Conservation (phyloP, 1,140 invertebrate genomes). For the Aphelenchoides besseyi region DNA sequence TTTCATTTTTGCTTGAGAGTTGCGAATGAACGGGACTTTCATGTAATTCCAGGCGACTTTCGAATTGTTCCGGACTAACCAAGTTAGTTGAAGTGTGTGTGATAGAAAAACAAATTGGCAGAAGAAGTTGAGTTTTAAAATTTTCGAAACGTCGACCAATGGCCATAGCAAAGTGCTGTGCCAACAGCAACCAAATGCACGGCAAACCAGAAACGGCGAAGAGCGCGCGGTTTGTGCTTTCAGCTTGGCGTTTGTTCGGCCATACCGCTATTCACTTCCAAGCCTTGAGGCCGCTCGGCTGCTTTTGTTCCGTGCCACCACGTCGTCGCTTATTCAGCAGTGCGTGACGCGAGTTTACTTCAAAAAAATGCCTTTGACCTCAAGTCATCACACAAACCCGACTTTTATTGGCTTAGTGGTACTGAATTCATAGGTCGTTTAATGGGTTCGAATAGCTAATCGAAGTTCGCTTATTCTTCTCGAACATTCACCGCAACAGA, state of each 20-base stretch:
- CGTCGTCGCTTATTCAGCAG: constrained; percentile 4
- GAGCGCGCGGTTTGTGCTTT: not conserved
- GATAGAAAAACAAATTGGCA: not conserved
- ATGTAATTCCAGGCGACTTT: not conserved
- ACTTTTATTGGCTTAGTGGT: too few species aligned
- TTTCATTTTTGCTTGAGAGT: not conserved
- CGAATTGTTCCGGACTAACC: not conserved
- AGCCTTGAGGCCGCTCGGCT: not conserved
- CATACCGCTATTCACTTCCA: not conserved
- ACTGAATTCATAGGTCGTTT: too few species aligned
- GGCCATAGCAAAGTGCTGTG: not conserved
- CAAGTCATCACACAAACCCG: too few species aligned
- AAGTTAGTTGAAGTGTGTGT: not conserved
- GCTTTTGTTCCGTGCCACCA: not conserved
- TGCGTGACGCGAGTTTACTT: too few species aligned
- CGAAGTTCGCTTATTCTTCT: too few species aligned
- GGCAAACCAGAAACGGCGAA: not conserved
- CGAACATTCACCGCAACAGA: too few species aligned
- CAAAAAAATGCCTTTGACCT: too few species aligned
- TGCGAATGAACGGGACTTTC: not conserved
- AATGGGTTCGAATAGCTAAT: too few species aligned
- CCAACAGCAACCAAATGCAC: not conserved
- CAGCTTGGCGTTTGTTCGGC: not conserved
- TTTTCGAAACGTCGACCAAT: not conserved
- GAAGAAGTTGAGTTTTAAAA: not conserved